phyloP scores from a whole-genome alignment of 2,113 vertebrate genomes.

The Eira barbara region DNA sequence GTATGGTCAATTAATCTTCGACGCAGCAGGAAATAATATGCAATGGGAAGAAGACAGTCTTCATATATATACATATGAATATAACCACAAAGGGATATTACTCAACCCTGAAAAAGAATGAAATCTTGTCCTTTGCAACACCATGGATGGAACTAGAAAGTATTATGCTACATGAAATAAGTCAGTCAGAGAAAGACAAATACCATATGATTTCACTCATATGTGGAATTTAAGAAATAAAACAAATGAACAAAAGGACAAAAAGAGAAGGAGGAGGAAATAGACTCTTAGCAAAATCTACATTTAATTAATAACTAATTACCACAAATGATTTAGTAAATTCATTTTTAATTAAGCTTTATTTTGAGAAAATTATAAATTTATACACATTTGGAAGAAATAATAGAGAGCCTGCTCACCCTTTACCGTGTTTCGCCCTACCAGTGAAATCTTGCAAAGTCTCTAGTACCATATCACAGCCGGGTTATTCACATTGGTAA shows the following conservation, averaged over 20 bases:
- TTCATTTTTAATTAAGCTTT: background rate
- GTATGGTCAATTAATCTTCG: too few species aligned
- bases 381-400: background rate
- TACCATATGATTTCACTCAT: too few species aligned
- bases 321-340: background rate
- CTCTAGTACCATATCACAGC: background rate
- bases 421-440: background rate
- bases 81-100: background rate
- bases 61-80: too few species aligned
- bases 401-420: background rate
- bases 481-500: background rate
- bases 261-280: background rate
- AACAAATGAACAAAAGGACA: background rate
- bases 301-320: constrained; percentile 13
- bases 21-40: too few species aligned
- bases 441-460: background rate
- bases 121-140: background rate
- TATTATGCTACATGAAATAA: too few species aligned
- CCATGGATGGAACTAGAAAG: too few species aligned
- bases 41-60: too few species aligned
- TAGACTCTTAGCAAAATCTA: background rate
- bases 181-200: too few species aligned
- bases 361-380: background rate
- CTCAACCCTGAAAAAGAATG: background rate
- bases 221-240: background rate